Evolutionary conservation across 2,888 invertebrate genomes (phyloP).

Genomic region (Conops quadrifasciatus): DNA sequence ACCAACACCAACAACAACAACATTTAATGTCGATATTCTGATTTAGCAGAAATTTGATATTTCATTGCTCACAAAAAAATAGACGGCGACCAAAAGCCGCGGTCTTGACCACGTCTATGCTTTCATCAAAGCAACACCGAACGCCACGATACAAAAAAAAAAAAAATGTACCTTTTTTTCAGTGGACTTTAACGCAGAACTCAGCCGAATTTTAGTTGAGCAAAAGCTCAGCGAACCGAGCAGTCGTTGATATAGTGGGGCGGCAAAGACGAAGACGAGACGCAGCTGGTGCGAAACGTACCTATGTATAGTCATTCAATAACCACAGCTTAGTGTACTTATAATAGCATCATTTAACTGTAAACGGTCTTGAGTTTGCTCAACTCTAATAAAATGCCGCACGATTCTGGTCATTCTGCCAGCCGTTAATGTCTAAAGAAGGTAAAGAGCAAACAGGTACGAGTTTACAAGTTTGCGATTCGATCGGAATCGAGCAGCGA

Average conservation of each 20-base stretch:
- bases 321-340: no score
- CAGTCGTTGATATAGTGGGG: no score
- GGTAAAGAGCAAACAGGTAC: no score
- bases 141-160: no score
- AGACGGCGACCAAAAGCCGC: not conserved
- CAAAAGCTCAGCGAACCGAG: not conserved
- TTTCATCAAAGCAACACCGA: not conserved
- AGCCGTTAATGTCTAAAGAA: not conserved
- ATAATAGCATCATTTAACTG: constrained; percentile 7
- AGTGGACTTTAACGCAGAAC: not conserved
- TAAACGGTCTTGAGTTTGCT: constrained; percentile 8
- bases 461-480: not conserved
- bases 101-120: no score
- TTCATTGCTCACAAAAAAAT: not conserved
- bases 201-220: not conserved
- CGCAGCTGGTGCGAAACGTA: no score
- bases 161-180: no score
- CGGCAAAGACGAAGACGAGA: no score
- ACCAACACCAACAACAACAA: no score
- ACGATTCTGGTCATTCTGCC: not conserved
- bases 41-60: constrained; percentile 4
- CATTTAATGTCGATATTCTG: not conserved
- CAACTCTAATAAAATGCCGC: not conserved
- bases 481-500: not conserved
- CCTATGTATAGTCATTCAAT: no score